Evolutionary conservation across 2,113 vertebrate species (phyloP).

Genomic region (Mirza zaza): DNA sequence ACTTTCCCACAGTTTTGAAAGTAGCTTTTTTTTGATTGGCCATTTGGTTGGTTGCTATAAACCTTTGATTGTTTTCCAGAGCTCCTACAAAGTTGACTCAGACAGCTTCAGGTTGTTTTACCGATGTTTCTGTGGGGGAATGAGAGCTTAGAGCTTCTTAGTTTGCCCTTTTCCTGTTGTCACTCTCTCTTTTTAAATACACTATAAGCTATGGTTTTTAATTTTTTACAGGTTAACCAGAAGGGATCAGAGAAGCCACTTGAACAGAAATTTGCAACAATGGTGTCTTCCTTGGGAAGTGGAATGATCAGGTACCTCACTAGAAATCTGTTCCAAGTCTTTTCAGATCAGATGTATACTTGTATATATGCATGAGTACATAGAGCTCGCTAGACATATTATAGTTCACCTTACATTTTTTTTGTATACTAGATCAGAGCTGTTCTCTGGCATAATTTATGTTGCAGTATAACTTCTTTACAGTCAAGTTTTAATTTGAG

Average conservation of each 20-base stretch:
- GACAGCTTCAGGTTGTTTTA: background rate
- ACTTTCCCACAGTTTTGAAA: background rate
- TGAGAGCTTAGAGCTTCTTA: background rate
- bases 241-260: conserved; percentile 96
- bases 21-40: background rate
- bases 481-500: background rate
- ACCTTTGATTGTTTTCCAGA: background rate
- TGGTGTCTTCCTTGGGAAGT: conserved; percentile 91
- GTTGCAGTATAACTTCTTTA: background rate
- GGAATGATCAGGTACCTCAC: conserved; percentile 91
- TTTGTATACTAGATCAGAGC: background rate
- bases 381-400: background rate
- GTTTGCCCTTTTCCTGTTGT: background rate
- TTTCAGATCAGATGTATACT: background rate
- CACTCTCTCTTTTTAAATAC: conserved; percentile 21
- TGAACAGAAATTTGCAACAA: conserved; percentile 92
- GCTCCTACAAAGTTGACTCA: background rate
- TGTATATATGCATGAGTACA: accelerated
- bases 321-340: background rate
- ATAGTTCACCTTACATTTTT: background rate
- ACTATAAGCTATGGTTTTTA: background rate
- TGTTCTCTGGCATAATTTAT: background rate
- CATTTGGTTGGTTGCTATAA: background rate
- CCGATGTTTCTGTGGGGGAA: background rate
- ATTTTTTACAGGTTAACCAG: conserved; percentile 91